Conservation (phyloP, 64 coral and sea anemone species). For the Actinia equina region DNA sequence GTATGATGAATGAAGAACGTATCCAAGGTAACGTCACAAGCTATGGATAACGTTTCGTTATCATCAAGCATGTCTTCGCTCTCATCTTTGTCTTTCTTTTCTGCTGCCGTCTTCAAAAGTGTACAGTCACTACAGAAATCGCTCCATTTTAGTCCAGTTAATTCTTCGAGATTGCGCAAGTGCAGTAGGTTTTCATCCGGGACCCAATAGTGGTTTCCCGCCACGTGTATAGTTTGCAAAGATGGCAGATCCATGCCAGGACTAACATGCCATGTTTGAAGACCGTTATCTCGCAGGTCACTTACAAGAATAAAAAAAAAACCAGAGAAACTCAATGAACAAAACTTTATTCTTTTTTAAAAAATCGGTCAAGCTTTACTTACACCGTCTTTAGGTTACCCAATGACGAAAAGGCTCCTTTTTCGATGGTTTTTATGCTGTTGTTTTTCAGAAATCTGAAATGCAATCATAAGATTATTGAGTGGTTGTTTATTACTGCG, state of each 20-base stretch:
- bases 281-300: slow-evolving; percentile 55
- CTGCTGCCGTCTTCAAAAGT: slow-evolving; percentile 29
- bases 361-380: slow-evolving; percentile 14
- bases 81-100: background rate
- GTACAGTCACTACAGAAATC: slow-evolving; percentile 53
- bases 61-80: slow-evolving; percentile 31
- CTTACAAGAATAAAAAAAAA: slow-evolving; percentile 18
- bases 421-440: slow-evolving; percentile 56
- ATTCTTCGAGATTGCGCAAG: slow-evolving; percentile 49
- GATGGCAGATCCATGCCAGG: slow-evolving; percentile 6
- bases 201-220: slow-evolving; percentile 42
- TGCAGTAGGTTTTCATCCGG: slow-evolving; percentile 51
- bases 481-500: too few relatives aligned
- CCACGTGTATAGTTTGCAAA: slow-evolving; percentile 39
- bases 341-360: background rate
- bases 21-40: slow-evolving; percentile 12
- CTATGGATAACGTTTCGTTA: background rate
- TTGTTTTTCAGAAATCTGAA: slow-evolving; percentile 63
- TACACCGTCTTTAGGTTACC: slow-evolving; percentile 56
- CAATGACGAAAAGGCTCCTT: slow-evolving; percentile 37
- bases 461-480: slow-evolving; percentile 4
- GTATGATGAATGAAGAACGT: slow-evolving; percentile 16
- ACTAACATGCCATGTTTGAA: slow-evolving; percentile 50
- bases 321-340: background rate
- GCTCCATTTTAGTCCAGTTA: slow-evolving; percentile 76